These are phyloP conservation scores for Prostheceraeus crozeri DNA, from an alignment of 2,888 invertebrate species.

Conservation along the genomic window DNA sequence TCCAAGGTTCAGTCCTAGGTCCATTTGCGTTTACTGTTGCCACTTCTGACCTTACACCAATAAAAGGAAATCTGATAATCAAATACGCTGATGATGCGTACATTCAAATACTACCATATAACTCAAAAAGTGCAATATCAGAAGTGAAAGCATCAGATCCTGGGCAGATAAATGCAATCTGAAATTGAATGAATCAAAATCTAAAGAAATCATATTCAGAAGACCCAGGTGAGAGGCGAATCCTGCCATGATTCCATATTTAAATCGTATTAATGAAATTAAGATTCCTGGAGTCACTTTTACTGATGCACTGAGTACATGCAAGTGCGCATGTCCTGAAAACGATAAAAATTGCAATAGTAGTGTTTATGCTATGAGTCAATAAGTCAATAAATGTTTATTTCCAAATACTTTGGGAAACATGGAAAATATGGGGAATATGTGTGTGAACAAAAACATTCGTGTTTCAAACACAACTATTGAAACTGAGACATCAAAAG, in stretches of 20 bases:
- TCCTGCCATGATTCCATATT: background rate
- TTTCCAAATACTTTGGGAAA: no score
- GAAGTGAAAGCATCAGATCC: constrained; percentile 6
- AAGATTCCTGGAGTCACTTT: constrained; percentile 11
- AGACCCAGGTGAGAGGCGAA: constrained; percentile 5
- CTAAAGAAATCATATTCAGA: constrained; percentile 10
- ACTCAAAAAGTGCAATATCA: background rate
- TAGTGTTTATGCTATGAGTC: no score
- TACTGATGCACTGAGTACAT: no score
- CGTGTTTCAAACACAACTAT: no score
- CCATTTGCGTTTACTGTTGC: constrained; percentile 23
- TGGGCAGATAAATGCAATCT: constrained; percentile 7
- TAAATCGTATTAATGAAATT: constrained; percentile 1
- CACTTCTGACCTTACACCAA: constrained; percentile 12
- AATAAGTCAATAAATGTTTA: no score
- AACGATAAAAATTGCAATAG: no score
- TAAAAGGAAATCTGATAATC: background rate
- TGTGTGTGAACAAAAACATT: no score
- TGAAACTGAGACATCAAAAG: no score
- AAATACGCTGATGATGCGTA: constrained; percentile 27
- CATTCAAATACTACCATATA: constrained; percentile 10
- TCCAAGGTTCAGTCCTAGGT: constrained; percentile 28
- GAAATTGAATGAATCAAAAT: constrained; percentile 6
- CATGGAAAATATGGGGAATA: no score
- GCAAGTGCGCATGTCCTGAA: no score